Evolutionary conservation across 2,797 vertebrate species (phyloP).

Genomic region (Hapalemur alaotrensis): DNA sequence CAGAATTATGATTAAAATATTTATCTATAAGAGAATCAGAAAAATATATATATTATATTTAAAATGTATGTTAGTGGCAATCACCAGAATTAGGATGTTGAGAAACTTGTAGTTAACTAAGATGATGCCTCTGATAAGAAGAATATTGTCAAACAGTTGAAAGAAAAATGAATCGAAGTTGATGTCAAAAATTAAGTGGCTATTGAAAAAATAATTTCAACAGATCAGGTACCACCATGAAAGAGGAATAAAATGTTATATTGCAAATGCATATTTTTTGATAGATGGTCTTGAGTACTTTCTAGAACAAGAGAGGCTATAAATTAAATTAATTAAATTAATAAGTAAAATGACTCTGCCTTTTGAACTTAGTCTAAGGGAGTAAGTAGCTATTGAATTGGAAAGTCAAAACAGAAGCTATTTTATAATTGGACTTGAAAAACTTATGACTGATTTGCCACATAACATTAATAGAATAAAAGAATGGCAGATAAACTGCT

Average conservation of each 20-base stretch:
- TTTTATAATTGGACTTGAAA: neutral
- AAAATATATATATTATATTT: neutral
- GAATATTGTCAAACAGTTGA: neutral
- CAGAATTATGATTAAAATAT: neutral
- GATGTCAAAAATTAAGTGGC: neutral
- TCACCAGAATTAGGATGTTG: neutral
- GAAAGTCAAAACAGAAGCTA: neutral
- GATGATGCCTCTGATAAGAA: neutral
- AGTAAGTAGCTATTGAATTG: neutral
- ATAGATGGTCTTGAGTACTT: neutral
- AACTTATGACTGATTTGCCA: neutral
- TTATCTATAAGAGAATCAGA: neutral
- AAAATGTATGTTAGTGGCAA: neutral
- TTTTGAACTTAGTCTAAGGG: neutral
- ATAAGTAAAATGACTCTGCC: neutral
- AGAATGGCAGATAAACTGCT: neutral
- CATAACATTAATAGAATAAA: neutral
- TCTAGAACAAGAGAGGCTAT: neutral
- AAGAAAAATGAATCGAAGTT: neutral
- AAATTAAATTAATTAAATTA: neutral
- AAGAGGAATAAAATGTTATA: neutral
- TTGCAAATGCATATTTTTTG: neutral
- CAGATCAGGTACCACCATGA: neutral
- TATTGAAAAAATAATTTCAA: neutral
- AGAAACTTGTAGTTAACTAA: neutral